Evolutionary conservation across 2,113 vertebrate genomes (phyloP), one percentile per base, ranked within the genome.

Genomic region (Sitta europaea): DNA sequence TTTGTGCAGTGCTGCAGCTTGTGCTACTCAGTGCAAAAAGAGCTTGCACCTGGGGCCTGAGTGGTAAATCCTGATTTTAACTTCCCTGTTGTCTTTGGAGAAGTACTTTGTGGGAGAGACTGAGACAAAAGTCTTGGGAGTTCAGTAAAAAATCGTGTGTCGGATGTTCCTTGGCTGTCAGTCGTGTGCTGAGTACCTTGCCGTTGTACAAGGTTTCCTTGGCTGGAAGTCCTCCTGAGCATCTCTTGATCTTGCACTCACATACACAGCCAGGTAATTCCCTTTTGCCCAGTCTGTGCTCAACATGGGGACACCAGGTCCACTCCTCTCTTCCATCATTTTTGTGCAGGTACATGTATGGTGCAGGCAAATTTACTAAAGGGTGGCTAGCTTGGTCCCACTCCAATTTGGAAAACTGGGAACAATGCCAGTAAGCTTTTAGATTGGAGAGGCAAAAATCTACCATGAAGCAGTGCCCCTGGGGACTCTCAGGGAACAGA

Each of bases 1-100:
- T 77, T 93, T 91, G 70, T 92, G 87, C 93, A 91, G 47, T 67
- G 63, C 86, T 94, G 83, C 86, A 95, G 79, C 86, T 95, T 9
- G 0, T 71, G 88, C 59, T 92, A n/a, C 63, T 83, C 33, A 2
- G 48, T 73, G 90, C 90, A 95, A 94, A 74, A 78, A 51, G 36
- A 85, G 15, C 42, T 88, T 83, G 82, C 88, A 95, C 35, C 70
- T 88, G 43, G 4, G 20, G 18, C 17, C 40, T 85, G 47, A n/a
- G 31, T 70, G 21, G 10, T 36, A 47, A 62, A 90, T 77, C 77
- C 74, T 70, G 59, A 51, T 76, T 83, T 91, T 90, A 73, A 66
- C 63, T 79, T 90, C n/a, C 19, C 31, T 61, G 2, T 40, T 75
- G 12, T 50, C 35, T 92, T 92, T 88, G 62, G 82, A 91, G 48